Base-by-base conservation (phyloP, 2,113 vertebrate genomes). In the Camelus bactrianus region DNA sequence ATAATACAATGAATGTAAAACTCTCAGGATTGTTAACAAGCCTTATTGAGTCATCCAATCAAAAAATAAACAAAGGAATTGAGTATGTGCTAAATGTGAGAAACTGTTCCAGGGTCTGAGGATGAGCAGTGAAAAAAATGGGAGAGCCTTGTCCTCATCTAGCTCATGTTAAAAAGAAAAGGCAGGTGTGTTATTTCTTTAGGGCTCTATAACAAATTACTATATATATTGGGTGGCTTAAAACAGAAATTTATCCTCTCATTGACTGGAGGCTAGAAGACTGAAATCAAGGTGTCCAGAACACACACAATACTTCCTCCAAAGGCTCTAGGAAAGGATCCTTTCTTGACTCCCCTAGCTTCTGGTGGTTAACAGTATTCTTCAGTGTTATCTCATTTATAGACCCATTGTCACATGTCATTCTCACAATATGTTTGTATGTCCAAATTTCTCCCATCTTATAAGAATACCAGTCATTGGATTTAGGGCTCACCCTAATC, bases 241-340 rank as follows among this genome's bases (percentile, higher is more conserved):
- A 79, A 73, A 20, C 38, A 84, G 42, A 73, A 67, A n/a, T 38
- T 5, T 52, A 80, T 54, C 26, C 26, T 65, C 50, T 76, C 32
- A 48, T 19, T 30, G 6, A 46, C 20, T 60, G 24, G 12, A 65
- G 6, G 1, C 30, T 72, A 38, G 8, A 91, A 88, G 35, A 60
- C 9, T 15, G 42, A 89, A 87, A 77, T 52, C 5, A 69, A 42
- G 13, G 26, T 60, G 0, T 72, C 15, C n/a, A 6, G 4, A 17
- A 20, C 2, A 3, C 6, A 20, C 2, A 3, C 6, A 16, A 19
- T 60, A 2, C 4, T 58, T 26, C 60, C 42, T n/a, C 38, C 2
- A 52, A 91, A 82, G n/a, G 1, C 22, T 82, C 80, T 56, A 15
- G 16, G 8, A 30, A 93, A 58, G 11, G 7, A 77, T 56, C 6